Evolutionary conservation across 2,888 invertebrate genomes (phyloP), one percentile per base, ranked within the genome.

Genomic region (Pardosa pseudoannulata): DNA sequence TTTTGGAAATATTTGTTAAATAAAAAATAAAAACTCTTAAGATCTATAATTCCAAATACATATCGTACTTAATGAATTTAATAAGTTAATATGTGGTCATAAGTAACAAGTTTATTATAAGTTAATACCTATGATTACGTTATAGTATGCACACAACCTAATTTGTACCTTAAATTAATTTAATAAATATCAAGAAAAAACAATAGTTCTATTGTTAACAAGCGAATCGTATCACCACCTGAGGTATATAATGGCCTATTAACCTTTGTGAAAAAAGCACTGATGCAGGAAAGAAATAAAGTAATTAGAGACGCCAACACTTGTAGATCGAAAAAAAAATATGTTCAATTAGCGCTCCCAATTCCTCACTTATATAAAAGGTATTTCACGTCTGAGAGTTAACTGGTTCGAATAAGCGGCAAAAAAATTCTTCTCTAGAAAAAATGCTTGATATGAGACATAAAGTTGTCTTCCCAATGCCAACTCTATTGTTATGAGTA

Each of bases 401-500:
- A 46, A 16, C 46, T 46, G 9, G 46, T 46, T 23, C 3, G 6
- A 56, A 23, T 23, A 1, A 1, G 16, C 3, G 23, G 23, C n/a
- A 16, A n/a, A 56, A 56, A 56, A 6, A 23, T 23, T 56, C 9
- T 46, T 2, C 9, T 46, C 5, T 56, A 23, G 23, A 56, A 56
- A 56, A 56, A 56, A 46, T 46, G 2, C n/a, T 6, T 11, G 11
- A 46, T 46, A 46, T 16, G 9, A 36, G 56, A 56, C 56, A 56
- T 56, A 11, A 23, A n/a, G 23, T 23, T 56, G 56, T 23, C 56
- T 23, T 56, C 23, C 16, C 23, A 56, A 56, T 56, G 1, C 56
- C 19, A 16, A 23, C n/a, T 13, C 62, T 39, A 36, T 68, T 81
- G 81, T 68, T 74, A 74, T 28, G 28, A 41, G 68, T 68, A 46